Percentiles rank a stretch among this genome's conserved stretches.
phyloP scores from a whole-genome alignment of 2,113 vertebrate species.

The Cheirogaleus medius region DNA sequence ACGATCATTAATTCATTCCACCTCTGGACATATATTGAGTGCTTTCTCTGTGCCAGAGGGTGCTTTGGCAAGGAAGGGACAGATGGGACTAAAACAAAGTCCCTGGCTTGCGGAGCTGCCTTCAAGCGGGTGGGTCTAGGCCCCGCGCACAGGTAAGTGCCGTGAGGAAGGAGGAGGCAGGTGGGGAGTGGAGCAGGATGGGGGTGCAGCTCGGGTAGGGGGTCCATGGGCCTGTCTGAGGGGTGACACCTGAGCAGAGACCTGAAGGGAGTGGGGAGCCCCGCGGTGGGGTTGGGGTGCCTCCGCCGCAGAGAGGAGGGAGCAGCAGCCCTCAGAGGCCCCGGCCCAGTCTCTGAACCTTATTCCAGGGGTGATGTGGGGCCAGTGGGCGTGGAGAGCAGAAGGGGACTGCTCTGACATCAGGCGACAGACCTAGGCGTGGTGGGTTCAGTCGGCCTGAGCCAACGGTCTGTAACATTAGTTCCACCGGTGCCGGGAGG shows the following conservation, averaged over 20 bases:
- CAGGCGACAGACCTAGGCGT: rapidly evolving
- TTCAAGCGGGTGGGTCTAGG: rapidly evolving
- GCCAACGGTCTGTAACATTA: not conserved
- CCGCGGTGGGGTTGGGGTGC: not conserved
- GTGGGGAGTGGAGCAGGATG: too few species aligned
- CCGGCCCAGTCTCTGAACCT: not conserved
- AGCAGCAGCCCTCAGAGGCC: not conserved
- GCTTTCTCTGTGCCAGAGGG: not conserved
- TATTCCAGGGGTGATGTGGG: not conserved
- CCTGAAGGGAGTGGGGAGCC: not conserved
- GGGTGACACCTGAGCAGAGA: not conserved
- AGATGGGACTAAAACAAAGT: not conserved
- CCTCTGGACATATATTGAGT: not conserved
- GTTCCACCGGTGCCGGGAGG: too few species aligned
- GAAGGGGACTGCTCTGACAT: not conserved
- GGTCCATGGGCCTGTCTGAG: not conserved
- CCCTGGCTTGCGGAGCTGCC: not conserved
- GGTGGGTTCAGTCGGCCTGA: rapidly evolving
- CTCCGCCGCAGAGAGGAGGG: not conserved
- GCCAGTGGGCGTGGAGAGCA: not conserved
- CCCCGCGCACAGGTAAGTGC: not conserved
- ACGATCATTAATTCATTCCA: not conserved
- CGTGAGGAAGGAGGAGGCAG: not conserved
- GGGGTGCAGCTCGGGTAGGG: not conserved
- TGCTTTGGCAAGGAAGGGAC: not conserved